Base-by-base conservation (phyloP, 2,888 invertebrate species). In the Dinocampus coccinellae region DNA sequence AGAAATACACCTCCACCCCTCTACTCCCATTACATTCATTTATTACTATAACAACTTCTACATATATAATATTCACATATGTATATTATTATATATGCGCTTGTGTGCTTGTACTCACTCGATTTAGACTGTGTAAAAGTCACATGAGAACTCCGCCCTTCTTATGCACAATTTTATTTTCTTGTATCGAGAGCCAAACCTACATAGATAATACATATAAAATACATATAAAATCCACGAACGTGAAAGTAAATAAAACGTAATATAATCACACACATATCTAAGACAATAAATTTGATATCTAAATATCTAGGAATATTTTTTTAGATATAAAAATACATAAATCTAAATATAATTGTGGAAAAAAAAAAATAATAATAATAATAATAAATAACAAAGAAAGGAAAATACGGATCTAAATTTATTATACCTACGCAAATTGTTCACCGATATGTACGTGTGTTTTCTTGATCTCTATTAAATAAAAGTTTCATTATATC, bases 121-220 rank as follows among this genome's bases (percentile, higher is more conserved):
- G 26, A 62, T 39, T 26, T 52, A 20, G 11, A 16, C 16, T 26
- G 34, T 53, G 65, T 65, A 55, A 55, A 65, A 53, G 65, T 65
- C 53, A 53, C 24, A n/a, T 24, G 26, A 42, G 24, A 26, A 20
- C 7, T 7, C 7, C 55, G 65, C 55, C 65, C 65, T 65, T 55
- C 65, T 65, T 55, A 29, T 65, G 16, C 16, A 26, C 63, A 47
- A 26, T 65, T 36, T 22, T 36, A 65, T 53, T 34, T 65, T 55
- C 36, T 33, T 34, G 55, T 55, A 55, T 36, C 65, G 24, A 7
- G 20, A 33, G 26, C 64, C 33, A 34, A 65, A 34, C 33, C 53
- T 24, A 65, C 20, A 6, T 62, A 1, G 16, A 4, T 29, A 7
- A 53, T 2, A 13, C 13, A 7, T 16, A 16, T n/a, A 9, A 16